Evolutionary conservation across 2,797 vertebrate genomes (phyloP), one percentile per base, ranked within the genome.

Genomic region (Eupleurogrammus muticus): DNA sequence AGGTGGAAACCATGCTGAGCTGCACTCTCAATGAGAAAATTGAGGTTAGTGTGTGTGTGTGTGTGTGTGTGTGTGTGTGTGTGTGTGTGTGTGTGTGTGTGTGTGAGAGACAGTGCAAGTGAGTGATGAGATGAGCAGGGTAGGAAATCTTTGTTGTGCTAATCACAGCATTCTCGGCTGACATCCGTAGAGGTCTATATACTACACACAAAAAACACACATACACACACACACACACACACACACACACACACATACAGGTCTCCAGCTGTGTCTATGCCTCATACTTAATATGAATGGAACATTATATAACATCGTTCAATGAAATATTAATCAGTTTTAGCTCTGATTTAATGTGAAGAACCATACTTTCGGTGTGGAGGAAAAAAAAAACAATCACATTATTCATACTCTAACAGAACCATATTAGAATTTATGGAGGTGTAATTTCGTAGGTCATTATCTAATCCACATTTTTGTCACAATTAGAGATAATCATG

Each of bases 81-180:
- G 44, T 20, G 23, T 13, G 47, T 7, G 6, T 2, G 71, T 54
- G 12, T 23, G 65, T 21, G 51, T 56, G 59, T 46, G 20, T 8
- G 46, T 9, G 54, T 19, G 44, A 17, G 23, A 10, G 48, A 5
- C 5, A 1, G 3, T 0, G 23, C 1, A 2, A 5, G 54, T 17
- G 44, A 28, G 53, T 48, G 42, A 50, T 32, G 44, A 65, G 65
- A 78, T 72, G 74, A 77, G 59, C 19, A 54, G 48, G 32, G 47
- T 55, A 23, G 72, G 60, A 68, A 73, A 68, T 75, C 80, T 85
- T 83, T 83, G 80, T 74, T 83, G 70, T 86, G 73, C 60, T 81
- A 83, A 86, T 83, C 75, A 63, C 47, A 19, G 36, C 17, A 46
- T 70, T 78, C 72, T 81, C 77, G 70, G 61, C 40, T 78, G 68